Conservation (phyloP, 2,888 invertebrate species). For the Strigamia maritima region DNA sequence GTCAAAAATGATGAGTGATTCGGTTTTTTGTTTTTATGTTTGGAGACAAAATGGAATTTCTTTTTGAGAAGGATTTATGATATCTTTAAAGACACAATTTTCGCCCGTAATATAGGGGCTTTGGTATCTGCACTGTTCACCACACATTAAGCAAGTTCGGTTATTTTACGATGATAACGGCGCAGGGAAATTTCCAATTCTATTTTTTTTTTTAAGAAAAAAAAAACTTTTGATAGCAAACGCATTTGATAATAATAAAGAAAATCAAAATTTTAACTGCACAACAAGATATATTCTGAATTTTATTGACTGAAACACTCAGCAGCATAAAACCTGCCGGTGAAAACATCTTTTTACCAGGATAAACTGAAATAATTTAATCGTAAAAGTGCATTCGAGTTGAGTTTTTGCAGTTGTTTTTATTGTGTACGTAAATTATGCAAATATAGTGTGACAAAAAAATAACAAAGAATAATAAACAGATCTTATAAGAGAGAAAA, state of each 20-base stretch:
- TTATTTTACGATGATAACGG: not conserved
- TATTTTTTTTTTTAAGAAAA: not conserved
- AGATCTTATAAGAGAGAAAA: not conserved
- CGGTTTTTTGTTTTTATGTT: slow-evolving; percentile 16
- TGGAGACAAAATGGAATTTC: not conserved
- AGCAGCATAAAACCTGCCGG: not conserved
- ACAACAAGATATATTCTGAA: not conserved
- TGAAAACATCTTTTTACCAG: not conserved
- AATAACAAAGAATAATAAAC: not conserved
- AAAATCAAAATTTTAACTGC: not conserved
- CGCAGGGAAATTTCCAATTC: not conserved
- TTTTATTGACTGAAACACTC: not conserved
- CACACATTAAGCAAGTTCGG: not conserved
- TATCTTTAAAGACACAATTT: slow-evolving; percentile 9
- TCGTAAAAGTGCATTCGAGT: not conserved
- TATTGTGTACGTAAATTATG: not conserved
- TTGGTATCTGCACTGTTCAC: not conserved
- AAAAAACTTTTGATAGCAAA: not conserved
- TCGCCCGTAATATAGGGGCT: not conserved
- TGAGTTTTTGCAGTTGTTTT: not conserved
- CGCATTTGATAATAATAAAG: not conserved
- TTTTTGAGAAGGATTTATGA: slow-evolving; percentile 6
- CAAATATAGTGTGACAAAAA: not conserved
- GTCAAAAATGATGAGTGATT: slow-evolving; percentile 11
- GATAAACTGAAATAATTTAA: not conserved